Evolutionary conservation across 1,140 invertebrate species (phyloP).

Genomic region (Lepidurus apus): DNA sequence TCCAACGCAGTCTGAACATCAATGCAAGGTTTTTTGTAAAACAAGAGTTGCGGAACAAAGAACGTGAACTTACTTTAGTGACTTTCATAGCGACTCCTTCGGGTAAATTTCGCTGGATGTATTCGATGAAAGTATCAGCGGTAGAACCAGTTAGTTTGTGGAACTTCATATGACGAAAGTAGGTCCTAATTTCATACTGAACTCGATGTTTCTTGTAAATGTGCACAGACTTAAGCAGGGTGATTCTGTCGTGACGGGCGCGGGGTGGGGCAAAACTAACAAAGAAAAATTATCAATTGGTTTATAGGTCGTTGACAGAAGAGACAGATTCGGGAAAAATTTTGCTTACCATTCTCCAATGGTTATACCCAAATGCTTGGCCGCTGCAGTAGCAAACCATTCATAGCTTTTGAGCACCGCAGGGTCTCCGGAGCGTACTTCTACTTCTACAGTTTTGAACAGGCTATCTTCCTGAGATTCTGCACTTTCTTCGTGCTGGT

Average conservation of each 20-base stretch:
- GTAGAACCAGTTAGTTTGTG: constrained; percentile 86
- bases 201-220: constrained; percentile 91
- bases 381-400: constrained; percentile 71
- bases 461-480: constrained; percentile 59
- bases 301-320: constrained; percentile 25
- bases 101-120: constrained; percentile 92
- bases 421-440: constrained; percentile 77
- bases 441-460: constrained; percentile 75
- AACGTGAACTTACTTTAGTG: constrained; percentile 58
- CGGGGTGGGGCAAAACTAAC: constrained; percentile 64
- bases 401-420: constrained; percentile 82
- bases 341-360: constrained; percentile 62
- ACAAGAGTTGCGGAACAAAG: background rate
- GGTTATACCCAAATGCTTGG: constrained; percentile 68
- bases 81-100: constrained; percentile 95
- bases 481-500: background rate
- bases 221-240: constrained; percentile 79
- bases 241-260: constrained; percentile 65
- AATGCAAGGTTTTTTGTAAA: background rate
- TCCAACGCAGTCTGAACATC: background rate
- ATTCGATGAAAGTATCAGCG: constrained; percentile 91
- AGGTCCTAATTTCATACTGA: constrained; percentile 93
- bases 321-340: background rate
- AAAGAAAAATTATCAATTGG: constrained; percentile 40
- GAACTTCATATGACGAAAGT: constrained; percentile 79